Conservation (phyloP, 1,140 invertebrate genomes). For the Colletes latitarsis region DNA sequence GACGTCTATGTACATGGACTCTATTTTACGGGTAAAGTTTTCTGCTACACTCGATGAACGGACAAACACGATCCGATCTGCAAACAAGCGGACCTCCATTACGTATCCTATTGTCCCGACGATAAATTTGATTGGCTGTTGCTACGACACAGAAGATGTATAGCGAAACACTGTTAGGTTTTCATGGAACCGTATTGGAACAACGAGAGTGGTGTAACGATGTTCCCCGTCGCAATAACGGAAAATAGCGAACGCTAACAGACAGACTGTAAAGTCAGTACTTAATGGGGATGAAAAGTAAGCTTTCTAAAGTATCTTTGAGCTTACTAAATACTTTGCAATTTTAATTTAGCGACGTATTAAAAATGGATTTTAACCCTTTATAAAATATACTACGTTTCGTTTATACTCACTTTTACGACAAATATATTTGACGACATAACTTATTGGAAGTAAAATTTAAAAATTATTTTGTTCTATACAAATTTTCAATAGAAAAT, state of each 20-base stretch:
- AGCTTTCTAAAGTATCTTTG: neutral
- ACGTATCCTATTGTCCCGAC: neutral
- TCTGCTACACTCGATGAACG: constrained; percentile 24
- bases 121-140: constrained; percentile 22
- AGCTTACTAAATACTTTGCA: too few species aligned
- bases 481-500: too few species aligned
- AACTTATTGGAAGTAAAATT: too few species aligned
- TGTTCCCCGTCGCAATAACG: neutral
- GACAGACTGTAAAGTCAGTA: neutral
- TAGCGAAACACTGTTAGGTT: neutral
- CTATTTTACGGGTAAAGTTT: constrained; percentile 56
- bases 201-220: neutral
- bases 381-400: too few species aligned
- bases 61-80: constrained; percentile 18
- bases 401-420: too few species aligned
- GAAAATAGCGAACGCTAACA: neutral
- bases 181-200: neutral
- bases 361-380: too few species aligned
- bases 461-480: too few species aligned
- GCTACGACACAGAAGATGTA: neutral
- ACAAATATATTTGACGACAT: too few species aligned
- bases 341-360: too few species aligned
- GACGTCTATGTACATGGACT: constrained; percentile 18
- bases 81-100: constrained; percentile 21
- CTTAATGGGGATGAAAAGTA: too few species aligned